Conservation (phyloP, 2,113 vertebrate species). For the Choloepus hoffmanni region DNA sequence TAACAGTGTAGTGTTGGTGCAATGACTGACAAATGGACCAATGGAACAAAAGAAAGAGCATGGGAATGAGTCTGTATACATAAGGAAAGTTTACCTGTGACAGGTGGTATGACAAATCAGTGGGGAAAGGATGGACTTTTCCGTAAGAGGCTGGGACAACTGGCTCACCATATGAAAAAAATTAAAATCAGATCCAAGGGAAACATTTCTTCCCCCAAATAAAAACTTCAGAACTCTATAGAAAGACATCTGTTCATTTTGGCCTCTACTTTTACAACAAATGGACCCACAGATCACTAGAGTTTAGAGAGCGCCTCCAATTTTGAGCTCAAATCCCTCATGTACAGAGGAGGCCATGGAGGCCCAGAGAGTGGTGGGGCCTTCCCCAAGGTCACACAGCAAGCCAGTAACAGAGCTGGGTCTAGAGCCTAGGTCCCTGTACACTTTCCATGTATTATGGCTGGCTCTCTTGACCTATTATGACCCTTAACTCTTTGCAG, state of each 20-base stretch:
- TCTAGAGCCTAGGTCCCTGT: not conserved
- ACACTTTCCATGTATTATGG: not conserved
- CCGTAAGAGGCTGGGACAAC: not conserved
- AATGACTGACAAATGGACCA: not conserved
- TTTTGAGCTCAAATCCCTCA: not conserved
- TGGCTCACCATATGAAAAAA: not conserved
- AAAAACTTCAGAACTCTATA: not conserved
- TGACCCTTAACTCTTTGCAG: not conserved
- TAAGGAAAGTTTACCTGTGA: not conserved
- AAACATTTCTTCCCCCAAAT: slow-evolving; percentile 5
- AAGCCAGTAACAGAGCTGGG: not conserved
- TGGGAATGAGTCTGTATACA: not conserved
- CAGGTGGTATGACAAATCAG: not conserved
- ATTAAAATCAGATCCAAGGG: not conserved
- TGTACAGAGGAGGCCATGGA: not conserved
- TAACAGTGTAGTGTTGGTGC: not conserved
- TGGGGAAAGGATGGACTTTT: not conserved
- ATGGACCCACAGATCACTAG: not conserved
- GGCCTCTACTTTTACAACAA: not conserved
- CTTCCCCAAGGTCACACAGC: not conserved
- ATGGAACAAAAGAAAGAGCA: not conserved
- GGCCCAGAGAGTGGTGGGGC: not conserved
- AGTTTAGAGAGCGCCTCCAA: not conserved
- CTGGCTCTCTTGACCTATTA: not conserved
- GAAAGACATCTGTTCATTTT: not conserved